Evolutionary conservation across 92 coral and sea anemone genomes (phyloP).

Genomic region (Hydrozoanthus gracilis): DNA sequence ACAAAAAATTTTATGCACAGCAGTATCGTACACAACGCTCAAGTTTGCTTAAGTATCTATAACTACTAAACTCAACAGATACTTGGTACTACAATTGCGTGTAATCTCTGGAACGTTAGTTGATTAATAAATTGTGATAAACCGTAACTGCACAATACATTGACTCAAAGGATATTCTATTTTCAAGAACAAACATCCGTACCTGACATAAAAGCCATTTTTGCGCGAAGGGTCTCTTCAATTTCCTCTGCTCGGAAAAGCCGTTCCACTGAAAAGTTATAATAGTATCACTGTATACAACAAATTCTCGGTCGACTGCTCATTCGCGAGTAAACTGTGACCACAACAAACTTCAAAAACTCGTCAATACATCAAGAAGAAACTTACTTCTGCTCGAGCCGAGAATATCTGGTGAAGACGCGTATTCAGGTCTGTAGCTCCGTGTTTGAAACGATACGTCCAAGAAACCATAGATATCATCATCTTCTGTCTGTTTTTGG

Average conservation of each 20-base stretch:
- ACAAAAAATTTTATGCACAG: background rate
- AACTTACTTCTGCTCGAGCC: conserved; percentile 72
- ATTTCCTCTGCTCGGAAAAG: conserved; percentile 78
- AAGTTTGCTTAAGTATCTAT: background rate
- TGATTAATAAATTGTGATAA: background rate
- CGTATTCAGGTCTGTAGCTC: conserved; percentile 89
- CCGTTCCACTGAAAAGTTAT: conserved; percentile 52
- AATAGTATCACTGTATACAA: conserved; percentile 10
- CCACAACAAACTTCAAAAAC: conserved; percentile 4
- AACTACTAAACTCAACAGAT: background rate
- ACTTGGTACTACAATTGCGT: background rate
- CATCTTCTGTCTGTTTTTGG: conserved; percentile 51
- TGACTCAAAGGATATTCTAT: background rate
- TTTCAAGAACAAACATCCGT: background rate
- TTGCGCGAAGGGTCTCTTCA: conserved; percentile 67
- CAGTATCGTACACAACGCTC: background rate
- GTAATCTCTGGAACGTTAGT: too few relatives aligned
- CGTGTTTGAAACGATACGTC: conserved; percentile 87
- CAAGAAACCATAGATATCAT: conserved; percentile 78
- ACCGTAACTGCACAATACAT: too few relatives aligned
- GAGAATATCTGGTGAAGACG: conserved; percentile 74
- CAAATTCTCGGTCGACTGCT: conserved; percentile 39
- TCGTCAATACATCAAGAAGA: background rate
- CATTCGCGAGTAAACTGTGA: background rate
- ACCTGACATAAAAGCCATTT: conserved; percentile 82